phyloP scores from a whole-genome alignment of 2,113 vertebrate species.

The Mormyrus lacerda region DNA sequence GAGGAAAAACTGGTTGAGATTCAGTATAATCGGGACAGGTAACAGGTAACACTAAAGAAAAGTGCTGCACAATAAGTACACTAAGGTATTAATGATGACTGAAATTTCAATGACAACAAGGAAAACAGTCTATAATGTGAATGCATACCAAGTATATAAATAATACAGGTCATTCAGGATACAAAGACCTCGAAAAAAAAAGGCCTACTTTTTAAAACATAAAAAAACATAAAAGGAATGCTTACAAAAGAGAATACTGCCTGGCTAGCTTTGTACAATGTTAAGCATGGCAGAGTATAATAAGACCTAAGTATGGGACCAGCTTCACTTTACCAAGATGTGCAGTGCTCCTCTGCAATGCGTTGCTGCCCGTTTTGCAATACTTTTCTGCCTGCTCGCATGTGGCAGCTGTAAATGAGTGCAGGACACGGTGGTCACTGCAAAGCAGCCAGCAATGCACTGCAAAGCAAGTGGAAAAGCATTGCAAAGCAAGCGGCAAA shows the following conservation, averaged over 20 bases:
- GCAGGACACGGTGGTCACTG: not conserved
- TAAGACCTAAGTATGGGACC: not conserved
- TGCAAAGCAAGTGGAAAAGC: not conserved
- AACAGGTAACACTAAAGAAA: not conserved
- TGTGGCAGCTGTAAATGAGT: not conserved
- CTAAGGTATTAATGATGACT: not conserved
- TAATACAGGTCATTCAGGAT: not conserved
- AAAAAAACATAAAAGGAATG: not conserved
- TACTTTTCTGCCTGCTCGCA: not conserved
- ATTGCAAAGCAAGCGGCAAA: not conserved
- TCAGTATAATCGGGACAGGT: not conserved
- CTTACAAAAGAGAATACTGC: not conserved
- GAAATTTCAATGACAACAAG: not conserved
- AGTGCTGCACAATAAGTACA: not conserved
- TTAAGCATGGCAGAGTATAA: not conserved
- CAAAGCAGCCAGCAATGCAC: too few species aligned
- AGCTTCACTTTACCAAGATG: slow-evolving; percentile 3
- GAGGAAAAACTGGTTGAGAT: not conserved
- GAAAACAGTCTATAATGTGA: not conserved
- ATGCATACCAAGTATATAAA: not conserved
- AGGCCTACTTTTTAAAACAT: not conserved
- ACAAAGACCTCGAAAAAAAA: not conserved
- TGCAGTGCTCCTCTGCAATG: not conserved
- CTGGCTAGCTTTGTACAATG: not conserved
- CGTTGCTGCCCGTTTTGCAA: not conserved